Evolutionary conservation across 1,140 invertebrate species (phyloP).

Genomic region (Drosophila erecta): DNA sequence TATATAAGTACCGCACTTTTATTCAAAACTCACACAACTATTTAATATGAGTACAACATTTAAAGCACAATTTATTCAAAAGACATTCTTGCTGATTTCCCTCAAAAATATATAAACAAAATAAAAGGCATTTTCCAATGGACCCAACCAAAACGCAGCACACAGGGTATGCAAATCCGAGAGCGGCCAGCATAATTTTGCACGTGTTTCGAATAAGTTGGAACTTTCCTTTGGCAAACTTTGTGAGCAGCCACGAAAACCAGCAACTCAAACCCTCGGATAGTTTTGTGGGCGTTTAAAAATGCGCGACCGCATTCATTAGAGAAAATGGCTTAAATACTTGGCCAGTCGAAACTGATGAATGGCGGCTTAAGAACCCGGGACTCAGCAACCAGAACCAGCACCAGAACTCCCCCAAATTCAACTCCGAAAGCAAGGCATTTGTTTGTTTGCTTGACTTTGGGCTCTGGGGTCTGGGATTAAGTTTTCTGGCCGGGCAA

Average conservation of each 20-base stretch:
- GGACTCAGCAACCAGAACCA: slow-evolving; percentile 6
- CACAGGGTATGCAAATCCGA: slow-evolving; percentile 27
- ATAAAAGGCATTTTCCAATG: neutral
- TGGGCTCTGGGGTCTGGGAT: slow-evolving; percentile 65
- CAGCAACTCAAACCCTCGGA: neutral
- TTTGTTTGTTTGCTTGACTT: slow-evolving; percentile 78
- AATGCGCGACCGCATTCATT: slow-evolving; percentile 83
- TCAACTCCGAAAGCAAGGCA: slow-evolving; percentile 18
- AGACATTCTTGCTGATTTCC: no score
- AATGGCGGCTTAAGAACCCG: slow-evolving; percentile 65
- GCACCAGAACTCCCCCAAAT: neutral
- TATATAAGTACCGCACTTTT: neutral
- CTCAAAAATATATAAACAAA: no score
- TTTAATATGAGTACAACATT: neutral
- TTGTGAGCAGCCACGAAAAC: slow-evolving; percentile 15
- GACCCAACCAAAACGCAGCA: neutral
- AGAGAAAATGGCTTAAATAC: slow-evolving; percentile 82
- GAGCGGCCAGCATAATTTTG: slow-evolving; percentile 74
- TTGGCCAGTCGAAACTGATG: slow-evolving; percentile 66
- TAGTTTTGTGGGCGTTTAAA: slow-evolving; percentile 50
- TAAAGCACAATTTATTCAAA: neutral
- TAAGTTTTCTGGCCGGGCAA: slow-evolving; percentile 64
- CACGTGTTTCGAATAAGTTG: slow-evolving; percentile 80
- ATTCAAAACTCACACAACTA: neutral
- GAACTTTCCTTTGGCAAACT: slow-evolving; percentile 55